A percentile compares a stretch with the other conserved stretches of the same genome.
phyloP scores from a whole-genome alignment of 1,140 invertebrate species.

The Anastrepha obliqua region DNA sequence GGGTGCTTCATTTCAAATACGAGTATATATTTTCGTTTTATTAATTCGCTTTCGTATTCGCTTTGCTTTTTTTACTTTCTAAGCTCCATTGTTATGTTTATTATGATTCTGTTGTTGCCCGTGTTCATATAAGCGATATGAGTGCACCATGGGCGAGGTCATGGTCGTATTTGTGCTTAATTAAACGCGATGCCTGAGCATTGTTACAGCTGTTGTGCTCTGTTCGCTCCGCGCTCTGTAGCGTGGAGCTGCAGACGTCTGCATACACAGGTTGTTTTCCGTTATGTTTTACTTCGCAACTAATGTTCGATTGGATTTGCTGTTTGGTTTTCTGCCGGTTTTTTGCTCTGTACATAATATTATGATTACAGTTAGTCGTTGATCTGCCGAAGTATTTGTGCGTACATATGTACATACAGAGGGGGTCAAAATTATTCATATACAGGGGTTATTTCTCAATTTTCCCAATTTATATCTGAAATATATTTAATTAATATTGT shows the following conservation, averaged over 20 bases:
- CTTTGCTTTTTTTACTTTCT: background rate
- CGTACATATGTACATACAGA: background rate
- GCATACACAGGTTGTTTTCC: background rate
- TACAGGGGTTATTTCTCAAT: too few species aligned
- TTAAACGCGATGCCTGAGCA: background rate
- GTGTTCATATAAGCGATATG: background rate
- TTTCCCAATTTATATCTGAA: too few species aligned
- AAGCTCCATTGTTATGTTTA: constrained; percentile 14
- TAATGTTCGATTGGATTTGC: background rate
- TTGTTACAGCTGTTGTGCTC: background rate
- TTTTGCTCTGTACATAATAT: background rate
- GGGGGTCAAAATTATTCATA: too few species aligned
- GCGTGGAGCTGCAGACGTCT: background rate
- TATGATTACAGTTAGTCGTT: constrained; percentile 3
- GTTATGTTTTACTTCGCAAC: background rate
- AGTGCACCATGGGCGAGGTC: constrained; percentile 14
- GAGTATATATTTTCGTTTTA: background rate
- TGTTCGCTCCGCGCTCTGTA: background rate
- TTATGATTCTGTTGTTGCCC: background rate
- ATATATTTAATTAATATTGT: too few species aligned
- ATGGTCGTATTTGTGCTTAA: constrained; percentile 32
- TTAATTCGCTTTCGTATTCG: constrained; percentile 11
- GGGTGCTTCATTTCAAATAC: too few species aligned
- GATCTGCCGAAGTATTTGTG: background rate
- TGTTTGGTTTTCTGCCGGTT: background rate